A percentile compares a stretch with the other conserved stretches of the same genome.
Evolutionary conservation across 1,140 invertebrate species (phyloP).

Genomic region (Leptopilina boulardi): DNA sequence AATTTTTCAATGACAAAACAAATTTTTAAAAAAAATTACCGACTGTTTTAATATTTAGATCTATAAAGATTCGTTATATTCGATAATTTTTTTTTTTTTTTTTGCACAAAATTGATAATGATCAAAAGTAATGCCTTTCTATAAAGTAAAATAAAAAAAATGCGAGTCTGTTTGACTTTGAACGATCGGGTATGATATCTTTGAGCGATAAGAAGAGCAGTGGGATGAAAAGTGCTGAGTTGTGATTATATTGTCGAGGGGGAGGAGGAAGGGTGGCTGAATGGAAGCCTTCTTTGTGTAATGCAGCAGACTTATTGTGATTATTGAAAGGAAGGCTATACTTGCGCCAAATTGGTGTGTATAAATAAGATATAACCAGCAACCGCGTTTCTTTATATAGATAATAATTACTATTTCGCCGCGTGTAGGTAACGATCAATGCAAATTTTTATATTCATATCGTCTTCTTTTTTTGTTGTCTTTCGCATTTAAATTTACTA

Average conservation of each 20-base stretch:
- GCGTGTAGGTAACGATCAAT: not conserved
- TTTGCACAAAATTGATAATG: not conserved
- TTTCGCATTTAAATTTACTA: too few species aligned
- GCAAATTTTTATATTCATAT: not conserved
- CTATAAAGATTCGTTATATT: too few species aligned
- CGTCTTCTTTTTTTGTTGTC: too few species aligned
- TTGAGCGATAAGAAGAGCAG: constrained; percentile 33
- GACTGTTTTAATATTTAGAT: not conserved
- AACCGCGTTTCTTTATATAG: constrained; percentile 56
- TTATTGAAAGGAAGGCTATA: constrained; percentile 52
- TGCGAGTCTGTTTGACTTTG: constrained; percentile 23
- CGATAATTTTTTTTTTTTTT: too few species aligned
- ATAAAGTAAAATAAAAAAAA: not conserved
- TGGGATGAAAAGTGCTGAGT: constrained; percentile 64
- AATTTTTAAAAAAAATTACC: not conserved
- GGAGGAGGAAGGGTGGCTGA: constrained; percentile 64
- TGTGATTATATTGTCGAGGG: constrained; percentile 68
- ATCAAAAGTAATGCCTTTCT: not conserved
- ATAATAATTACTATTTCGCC: constrained; percentile 46
- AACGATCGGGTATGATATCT: constrained; percentile 55
- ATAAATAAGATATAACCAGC: constrained; percentile 64
- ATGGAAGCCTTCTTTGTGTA: constrained; percentile 64
- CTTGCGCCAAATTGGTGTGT: constrained; percentile 58
- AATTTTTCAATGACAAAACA: too few species aligned
- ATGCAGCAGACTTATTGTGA: constrained; percentile 60